Conservation (phyloP, 1,140 invertebrate species). For the Drosophila pectinifera region DNA sequence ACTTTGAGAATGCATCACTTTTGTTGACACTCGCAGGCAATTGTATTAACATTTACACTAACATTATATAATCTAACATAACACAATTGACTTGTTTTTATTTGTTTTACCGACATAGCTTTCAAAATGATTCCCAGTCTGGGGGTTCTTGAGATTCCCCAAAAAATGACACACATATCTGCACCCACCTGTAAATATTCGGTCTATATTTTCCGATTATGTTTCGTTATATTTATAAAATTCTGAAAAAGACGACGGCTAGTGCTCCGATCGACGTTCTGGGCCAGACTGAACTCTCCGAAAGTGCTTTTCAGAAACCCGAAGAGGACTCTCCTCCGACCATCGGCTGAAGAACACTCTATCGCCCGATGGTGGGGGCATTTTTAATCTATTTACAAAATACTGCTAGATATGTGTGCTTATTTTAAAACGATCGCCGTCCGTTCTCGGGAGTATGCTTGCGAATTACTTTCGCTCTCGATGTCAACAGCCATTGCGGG, state of each 20-base stretch:
- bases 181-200: slow-evolving; percentile 73
- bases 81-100: slow-evolving; percentile 45
- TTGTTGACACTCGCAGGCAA: slow-evolving; percentile 52
- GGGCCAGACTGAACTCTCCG: slow-evolving; percentile 56
- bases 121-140: not conserved
- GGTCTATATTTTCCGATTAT: slow-evolving; percentile 49
- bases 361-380: slow-evolving; percentile 51
- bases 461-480: slow-evolving; percentile 63
- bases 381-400: slow-evolving; percentile 79
- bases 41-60: slow-evolving; percentile 33
- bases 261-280: slow-evolving; percentile 41
- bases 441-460: slow-evolving; percentile 14
- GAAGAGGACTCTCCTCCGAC: slow-evolving; percentile 32
- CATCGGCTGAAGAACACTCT: slow-evolving; percentile 56
- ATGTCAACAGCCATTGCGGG: slow-evolving; percentile 25
- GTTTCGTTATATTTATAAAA: slow-evolving; percentile 35
- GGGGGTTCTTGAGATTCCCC: not conserved
- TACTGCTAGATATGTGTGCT: slow-evolving; percentile 47
- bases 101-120: slow-evolving; percentile 7
- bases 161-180: not conserved
- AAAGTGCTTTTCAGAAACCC: slow-evolving; percentile 51
- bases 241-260: slow-evolving; percentile 2
- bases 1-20: slow-evolving; percentile 10
- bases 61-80: slow-evolving; percentile 67
- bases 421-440: slow-evolving; percentile 52